Conservation (phyloP, 2,113 vertebrate genomes). For the Oryzias woworae region DNA sequence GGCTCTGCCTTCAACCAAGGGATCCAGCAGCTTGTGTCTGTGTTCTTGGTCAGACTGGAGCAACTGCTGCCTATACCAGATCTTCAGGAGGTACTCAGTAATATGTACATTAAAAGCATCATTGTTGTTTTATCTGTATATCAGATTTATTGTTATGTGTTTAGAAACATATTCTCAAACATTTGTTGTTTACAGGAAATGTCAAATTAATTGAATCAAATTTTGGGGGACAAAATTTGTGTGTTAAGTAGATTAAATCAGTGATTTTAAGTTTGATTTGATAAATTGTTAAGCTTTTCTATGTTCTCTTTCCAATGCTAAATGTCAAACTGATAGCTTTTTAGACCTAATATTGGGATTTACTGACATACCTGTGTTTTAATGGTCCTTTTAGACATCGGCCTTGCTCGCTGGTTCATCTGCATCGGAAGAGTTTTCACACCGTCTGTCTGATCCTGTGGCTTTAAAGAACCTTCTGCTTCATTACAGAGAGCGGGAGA, state of each 20-base stretch:
- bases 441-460: conserved; percentile 37
- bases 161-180: too few relatives aligned
- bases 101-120: neutral
- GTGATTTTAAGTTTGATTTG: too few relatives aligned
- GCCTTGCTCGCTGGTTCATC: conserved; percentile 50
- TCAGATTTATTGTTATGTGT: too few relatives aligned
- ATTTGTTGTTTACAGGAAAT: too few relatives aligned
- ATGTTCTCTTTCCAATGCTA: too few relatives aligned
- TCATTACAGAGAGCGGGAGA: conserved; percentile 48
- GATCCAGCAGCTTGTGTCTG: conserved; percentile 68
- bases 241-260: too few relatives aligned
- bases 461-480: conserved; percentile 52
- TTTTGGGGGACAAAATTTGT: too few relatives aligned
- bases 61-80: conserved; percentile 64
- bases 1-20: conserved; percentile 69
- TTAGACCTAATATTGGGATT: neutral
- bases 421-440: conserved; percentile 28
- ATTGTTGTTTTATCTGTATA: too few relatives aligned
- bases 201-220: too few relatives aligned
- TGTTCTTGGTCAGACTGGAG: conserved; percentile 78
- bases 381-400: conserved; percentile 40
- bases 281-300: too few relatives aligned
- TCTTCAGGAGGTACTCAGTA: conserved; percentile 59
- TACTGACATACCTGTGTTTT: conserved; percentile 1
- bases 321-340: too few relatives aligned